Evolutionary conservation across 2,797 vertebrate species (phyloP), one percentile per base, ranked within the genome.

Genomic region (Furcifer pardalis): DNA sequence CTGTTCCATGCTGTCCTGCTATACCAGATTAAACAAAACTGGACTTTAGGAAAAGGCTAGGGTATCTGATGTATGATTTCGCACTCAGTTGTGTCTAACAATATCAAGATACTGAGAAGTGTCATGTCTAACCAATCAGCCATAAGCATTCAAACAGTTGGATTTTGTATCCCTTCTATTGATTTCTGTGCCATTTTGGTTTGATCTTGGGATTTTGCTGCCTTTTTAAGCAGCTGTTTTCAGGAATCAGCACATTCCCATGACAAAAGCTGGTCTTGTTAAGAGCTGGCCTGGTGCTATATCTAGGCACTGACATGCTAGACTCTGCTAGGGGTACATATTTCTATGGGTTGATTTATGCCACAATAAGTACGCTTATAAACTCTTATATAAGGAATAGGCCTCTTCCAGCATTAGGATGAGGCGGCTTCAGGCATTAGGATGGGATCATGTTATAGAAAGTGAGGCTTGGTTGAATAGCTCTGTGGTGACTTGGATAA

Each of bases 61-160:
- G 87, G 37, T 69, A 73, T 63, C 40, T 66, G 82, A 86, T 85
- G 83, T 32, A 84, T n/a, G 88, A 87, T 88, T 88, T 88, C 82
- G 72, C 74, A 46, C 65, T 87, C 0, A 72, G 0, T 35, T 85
- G 49, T 90, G 71, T 75, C 75, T 88, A 65, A 71, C 21, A 1
- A 60, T 72, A 82, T 89, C 87, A 88, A 0, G 0, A 87, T 79
- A 72, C 30, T 71, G 77, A 83, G 82, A 84, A 40, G 7, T 89
- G 66, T 63, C 87, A 91, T 76, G 87, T 0, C 0, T 40, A 86
- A 80, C 81, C 80, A 40, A 60, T 82, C 83, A 81, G 87, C 86
- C 84, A 62, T 5, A 84, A 79, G 12, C 77, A 32, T n/a, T 25
- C 62, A 66, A 60, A 13, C 32, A 69, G 63, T 72, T 84, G 52